phyloP scores from a whole-genome alignment of 2,888 invertebrate genomes.

The Notodonta ziczac region DNA sequence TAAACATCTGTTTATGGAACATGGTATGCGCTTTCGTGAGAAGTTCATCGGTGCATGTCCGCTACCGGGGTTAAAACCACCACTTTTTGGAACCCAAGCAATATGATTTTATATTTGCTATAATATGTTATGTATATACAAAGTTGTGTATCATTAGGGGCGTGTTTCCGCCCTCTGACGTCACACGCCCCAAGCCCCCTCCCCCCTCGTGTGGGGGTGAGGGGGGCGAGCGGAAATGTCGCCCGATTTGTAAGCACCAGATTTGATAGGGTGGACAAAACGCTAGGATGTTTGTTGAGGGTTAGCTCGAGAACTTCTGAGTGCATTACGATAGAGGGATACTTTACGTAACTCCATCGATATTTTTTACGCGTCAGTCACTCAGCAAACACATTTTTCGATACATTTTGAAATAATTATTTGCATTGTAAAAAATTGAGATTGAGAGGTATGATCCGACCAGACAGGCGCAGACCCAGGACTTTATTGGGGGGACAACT shows the following conservation, averaged over 20 bases:
- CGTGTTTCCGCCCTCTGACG: slow-evolving; percentile 53
- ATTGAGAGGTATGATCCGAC: too few species aligned
- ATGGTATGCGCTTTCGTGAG: too few species aligned
- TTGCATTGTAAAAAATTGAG: too few species aligned
- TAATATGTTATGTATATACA: background rate
- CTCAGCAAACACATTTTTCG: too few species aligned
- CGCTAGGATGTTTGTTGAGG: background rate
- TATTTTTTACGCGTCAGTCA: too few species aligned
- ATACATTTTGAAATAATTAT: too few species aligned
- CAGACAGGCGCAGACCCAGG: too few species aligned
- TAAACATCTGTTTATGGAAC: too few species aligned
- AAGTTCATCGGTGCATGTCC: too few species aligned
- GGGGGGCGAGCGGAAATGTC: slow-evolving; percentile 14
- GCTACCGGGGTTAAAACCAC: too few species aligned
- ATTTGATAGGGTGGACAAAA: slow-evolving; percentile 9
- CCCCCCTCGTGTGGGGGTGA: slow-evolving; percentile 8
- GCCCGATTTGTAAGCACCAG: slow-evolving; percentile 7
- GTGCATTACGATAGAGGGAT: background rate
- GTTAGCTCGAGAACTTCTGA: slow-evolving; percentile 1
- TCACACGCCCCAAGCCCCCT: slow-evolving; percentile 49
- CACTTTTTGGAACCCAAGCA: background rate
- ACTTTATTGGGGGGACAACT: too few species aligned
- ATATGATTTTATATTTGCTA: background rate
- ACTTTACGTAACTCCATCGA: too few species aligned
- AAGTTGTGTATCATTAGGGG: slow-evolving; percentile 29